Evolutionary conservation across 2,888 invertebrate genomes (phyloP), one percentile per base, ranked within the genome.

Genomic region (Anarsia innoxiella): DNA sequence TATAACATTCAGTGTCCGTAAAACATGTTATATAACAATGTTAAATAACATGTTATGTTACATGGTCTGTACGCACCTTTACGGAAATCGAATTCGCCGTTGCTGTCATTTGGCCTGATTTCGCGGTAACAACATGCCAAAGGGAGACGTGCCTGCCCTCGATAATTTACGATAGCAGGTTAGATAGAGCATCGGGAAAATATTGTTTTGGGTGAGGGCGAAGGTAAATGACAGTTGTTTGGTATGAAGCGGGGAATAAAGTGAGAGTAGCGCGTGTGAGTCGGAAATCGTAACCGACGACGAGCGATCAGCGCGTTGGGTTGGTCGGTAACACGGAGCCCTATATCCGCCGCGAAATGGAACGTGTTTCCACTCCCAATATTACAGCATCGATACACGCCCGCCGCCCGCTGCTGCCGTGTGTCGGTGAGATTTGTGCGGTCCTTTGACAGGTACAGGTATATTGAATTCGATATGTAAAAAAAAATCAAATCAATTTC

Each of bases 291-390:
- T 66, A 66, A 64, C 67, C 70, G 67, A 66, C 72, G 67, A 55
- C 62, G 70, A 66, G 68, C 70, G 76, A 74, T 71, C 69, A 66
- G 52, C 63, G 69, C 59, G 63, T 58, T 66, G 62, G 65, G 68
- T 72, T 65, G 69, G 63, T 55, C 60, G 63, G 66, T 69, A 68
- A 68, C 67, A 62, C 57, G 65, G 64, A 55, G 65, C 63, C 71
- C 68, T 72, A 76, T 75, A 77, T 77, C 77, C 76, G 74, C 72
- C 69, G 62, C 68, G 71, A 69, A 75, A 77, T 76, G 58, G 60
- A 71, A 72, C 70, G 70, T 71, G 76, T 67, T 66, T 69, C 66
- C 67, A 72, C 70, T 68, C 64, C 60, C 66, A 71, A 76, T 68
- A 61, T n/a, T 56, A 56, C 49, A 46, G 51, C 52, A 49, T 49